A percentile compares a stretch with the other conserved stretches of the same genome.
These are phyloP conservation scores for Oreochromis niloticus DNA, from an alignment of 2,113 vertebrate species.

Conservation along the genomic window DNA sequence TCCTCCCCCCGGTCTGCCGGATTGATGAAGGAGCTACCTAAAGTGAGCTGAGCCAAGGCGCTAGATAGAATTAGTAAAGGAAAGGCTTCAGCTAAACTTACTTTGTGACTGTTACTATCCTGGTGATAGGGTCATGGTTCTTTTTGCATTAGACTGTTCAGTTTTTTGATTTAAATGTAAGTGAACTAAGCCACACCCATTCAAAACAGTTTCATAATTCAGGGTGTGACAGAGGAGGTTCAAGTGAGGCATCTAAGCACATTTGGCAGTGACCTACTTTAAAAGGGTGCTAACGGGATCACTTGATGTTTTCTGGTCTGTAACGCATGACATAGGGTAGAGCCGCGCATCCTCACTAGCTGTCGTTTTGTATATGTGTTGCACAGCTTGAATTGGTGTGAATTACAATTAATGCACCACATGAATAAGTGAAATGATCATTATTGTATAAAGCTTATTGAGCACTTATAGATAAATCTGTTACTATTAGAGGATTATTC, in stretches of 20 bases:
- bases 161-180: not conserved
- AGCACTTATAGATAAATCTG: not conserved
- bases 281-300: not conserved
- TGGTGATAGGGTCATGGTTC: not conserved
- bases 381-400: not conserved
- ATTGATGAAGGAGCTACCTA: constrained; percentile 94
- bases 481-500: not conserved
- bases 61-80: constrained; percentile 78
- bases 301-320: not conserved
- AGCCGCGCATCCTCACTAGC: not conserved
- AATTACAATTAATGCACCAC: fast-evolving
- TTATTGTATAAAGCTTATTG: not conserved
- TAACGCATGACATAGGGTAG: not conserved
- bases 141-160: not conserved
- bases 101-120: constrained; percentile 87
- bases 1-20: constrained; percentile 93
- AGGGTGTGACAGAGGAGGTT: not conserved
- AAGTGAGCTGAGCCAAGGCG: constrained; percentile 85
- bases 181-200: not conserved
- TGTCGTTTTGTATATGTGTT: not conserved
- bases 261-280: not conserved
- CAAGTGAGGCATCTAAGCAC: not conserved
- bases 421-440: not conserved
- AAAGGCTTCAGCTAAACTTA: constrained; percentile 92
- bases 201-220: not conserved